Evolutionary conservation across 2,113 vertebrate species (phyloP).

Genomic region (Heterotilapia buettikoferi): DNA sequence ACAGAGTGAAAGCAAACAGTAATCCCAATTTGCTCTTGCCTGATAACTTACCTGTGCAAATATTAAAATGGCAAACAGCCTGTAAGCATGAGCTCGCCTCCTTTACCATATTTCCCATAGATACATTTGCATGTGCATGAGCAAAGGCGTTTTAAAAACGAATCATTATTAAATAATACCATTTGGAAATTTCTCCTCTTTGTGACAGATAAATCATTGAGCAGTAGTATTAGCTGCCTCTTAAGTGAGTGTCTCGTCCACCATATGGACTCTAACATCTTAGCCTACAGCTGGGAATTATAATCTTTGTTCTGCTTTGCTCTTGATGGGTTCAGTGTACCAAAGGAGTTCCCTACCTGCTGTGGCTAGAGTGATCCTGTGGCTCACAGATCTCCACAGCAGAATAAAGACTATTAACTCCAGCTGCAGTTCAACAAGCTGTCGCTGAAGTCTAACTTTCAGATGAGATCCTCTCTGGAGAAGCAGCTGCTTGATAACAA

Average conservation of each 20-base stretch:
- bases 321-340: background rate
- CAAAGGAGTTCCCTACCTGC: background rate
- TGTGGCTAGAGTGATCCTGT: background rate
- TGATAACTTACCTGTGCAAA: background rate
- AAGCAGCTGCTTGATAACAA: background rate
- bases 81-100: background rate
- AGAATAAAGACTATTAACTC: background rate
- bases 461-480: background rate
- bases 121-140: background rate
- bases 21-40: background rate
- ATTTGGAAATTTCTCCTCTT: background rate
- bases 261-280: background rate
- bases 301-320: background rate
- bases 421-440: background rate
- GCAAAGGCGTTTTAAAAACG: background rate
- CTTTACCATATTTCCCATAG: background rate
- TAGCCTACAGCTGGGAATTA: background rate
- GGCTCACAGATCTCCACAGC: background rate
- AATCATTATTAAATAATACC: background rate
- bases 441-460: background rate
- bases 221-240: background rate
- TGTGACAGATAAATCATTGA: background rate
- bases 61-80: background rate
- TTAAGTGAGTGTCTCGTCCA: background rate
- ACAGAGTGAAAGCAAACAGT: background rate